Conservation (phyloP, 2,113 vertebrate genomes). For the Aleadryas rufinucha region DNA sequence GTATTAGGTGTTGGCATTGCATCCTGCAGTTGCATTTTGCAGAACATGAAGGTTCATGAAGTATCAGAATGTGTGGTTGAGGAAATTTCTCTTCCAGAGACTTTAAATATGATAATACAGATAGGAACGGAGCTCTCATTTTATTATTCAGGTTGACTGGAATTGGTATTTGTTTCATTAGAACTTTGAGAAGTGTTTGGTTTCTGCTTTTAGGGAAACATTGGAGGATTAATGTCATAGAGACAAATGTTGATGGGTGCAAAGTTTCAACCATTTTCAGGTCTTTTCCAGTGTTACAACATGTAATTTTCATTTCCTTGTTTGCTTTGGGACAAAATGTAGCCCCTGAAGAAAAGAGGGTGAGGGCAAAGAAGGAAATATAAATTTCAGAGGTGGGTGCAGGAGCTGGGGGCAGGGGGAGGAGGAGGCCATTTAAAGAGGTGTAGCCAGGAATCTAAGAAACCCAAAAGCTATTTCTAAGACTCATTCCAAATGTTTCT, state of each 20-base stretch:
- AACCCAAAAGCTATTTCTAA: slow-evolving; percentile 62
- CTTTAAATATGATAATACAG: slow-evolving; percentile 66
- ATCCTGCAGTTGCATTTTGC: slow-evolving; percentile 2
- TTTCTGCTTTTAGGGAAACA: slow-evolving; percentile 62
- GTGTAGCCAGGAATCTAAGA: slow-evolving; percentile 40
- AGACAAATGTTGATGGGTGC: slow-evolving; percentile 22
- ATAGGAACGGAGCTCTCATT: slow-evolving; percentile 60
- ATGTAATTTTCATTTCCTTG: slow-evolving; percentile 28
- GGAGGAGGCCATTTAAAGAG: neutral
- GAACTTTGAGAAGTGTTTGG: slow-evolving; percentile 60
- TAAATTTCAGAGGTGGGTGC: neutral
- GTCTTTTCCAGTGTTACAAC: neutral
- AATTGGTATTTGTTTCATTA: slow-evolving; percentile 57
- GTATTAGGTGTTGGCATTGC: neutral
- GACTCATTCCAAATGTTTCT: slow-evolving; percentile 60
- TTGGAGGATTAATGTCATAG: slow-evolving; percentile 22
- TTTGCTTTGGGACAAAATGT: slow-evolving; percentile 29
- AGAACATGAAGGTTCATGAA: slow-evolving; percentile 24
- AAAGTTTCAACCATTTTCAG: slow-evolving; percentile 27
- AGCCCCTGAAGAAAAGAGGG: neutral
- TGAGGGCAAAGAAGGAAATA: neutral
- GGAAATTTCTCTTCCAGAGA: slow-evolving; percentile 55
- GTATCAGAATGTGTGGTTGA: slow-evolving; percentile 56
- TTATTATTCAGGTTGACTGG: slow-evolving; percentile 64
- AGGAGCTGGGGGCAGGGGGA: neutral